Conservation (phyloP, 2,113 vertebrate genomes). For the Sinocyclocheilus maitianheensis region DNA sequence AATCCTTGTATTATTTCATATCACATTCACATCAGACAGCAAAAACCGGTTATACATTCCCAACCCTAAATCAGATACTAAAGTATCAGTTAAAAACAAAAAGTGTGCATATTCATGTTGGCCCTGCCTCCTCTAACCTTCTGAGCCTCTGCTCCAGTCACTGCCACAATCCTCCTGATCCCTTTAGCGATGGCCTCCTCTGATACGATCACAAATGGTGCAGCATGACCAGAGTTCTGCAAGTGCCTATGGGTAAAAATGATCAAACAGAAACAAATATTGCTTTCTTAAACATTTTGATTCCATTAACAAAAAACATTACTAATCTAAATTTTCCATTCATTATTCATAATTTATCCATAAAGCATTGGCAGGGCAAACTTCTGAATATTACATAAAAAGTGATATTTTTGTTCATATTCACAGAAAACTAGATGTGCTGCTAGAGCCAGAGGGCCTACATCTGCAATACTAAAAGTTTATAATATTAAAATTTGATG, state of each 20-base stretch:
- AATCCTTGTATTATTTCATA: background rate
- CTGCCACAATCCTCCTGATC: slow-evolving; percentile 93
- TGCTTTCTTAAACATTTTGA: background rate
- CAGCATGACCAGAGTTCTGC: slow-evolving; percentile 86
- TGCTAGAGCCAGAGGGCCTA: background rate
- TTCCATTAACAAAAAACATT: background rate
- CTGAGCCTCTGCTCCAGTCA: slow-evolving; percentile 91
- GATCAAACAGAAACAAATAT: background rate
- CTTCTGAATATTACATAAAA: background rate
- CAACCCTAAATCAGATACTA: background rate
- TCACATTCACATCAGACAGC: background rate
- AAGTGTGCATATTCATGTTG: background rate
- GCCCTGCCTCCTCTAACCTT: slow-evolving; percentile 78
- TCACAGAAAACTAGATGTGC: background rate
- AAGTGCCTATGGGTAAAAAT: slow-evolving; percentile 79
- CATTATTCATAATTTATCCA: background rate
- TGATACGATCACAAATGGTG: slow-evolving; percentile 90
- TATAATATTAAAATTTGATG: background rate
- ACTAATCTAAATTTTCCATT: background rate
- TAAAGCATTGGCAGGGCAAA: background rate
- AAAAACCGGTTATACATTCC: background rate
- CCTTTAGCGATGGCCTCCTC: slow-evolving; percentile 99
- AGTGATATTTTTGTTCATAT: background rate
- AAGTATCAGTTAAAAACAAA: background rate
- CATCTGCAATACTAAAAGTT: background rate